Evolutionary conservation across 2,888 invertebrate species (phyloP).

Genomic region (Synanthedon andrenaeformis): DNA sequence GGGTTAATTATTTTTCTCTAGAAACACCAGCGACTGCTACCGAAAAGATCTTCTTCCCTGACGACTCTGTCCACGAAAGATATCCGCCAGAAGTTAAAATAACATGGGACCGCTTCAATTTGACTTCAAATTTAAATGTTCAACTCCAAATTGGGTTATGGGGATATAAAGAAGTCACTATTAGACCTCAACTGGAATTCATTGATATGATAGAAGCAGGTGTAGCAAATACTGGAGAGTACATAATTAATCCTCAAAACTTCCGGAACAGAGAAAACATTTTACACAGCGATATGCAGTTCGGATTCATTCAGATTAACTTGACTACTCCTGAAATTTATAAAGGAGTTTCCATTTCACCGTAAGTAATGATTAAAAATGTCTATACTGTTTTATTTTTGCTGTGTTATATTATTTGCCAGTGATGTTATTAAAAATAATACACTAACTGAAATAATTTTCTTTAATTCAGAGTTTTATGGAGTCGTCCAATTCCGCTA

Average conservation of each 20-base stretch:
- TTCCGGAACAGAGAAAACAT: slow-evolving; percentile 78
- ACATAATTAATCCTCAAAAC: slow-evolving; percentile 79
- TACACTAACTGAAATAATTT: too few species aligned
- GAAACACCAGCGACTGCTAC: slow-evolving; percentile 91
- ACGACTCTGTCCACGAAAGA: slow-evolving; percentile 78
- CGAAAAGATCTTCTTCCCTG: slow-evolving; percentile 86
- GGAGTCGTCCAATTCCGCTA: slow-evolving; percentile 92
- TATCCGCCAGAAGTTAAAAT: slow-evolving; percentile 81
- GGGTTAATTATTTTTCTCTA: slow-evolving; percentile 24
- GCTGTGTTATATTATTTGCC: background rate
- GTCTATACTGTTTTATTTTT: background rate
- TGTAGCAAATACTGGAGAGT: slow-evolving; percentile 76
- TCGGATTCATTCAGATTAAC: slow-evolving; percentile 90
- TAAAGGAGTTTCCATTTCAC: slow-evolving; percentile 74
- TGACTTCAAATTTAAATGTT: slow-evolving; percentile 83
- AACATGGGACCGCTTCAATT: slow-evolving; percentile 87
- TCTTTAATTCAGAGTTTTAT: slow-evolving; percentile 70
- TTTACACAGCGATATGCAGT: slow-evolving; percentile 79
- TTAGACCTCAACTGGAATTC: slow-evolving; percentile 82
- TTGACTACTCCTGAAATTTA: slow-evolving; percentile 80
- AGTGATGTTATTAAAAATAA: too few species aligned
- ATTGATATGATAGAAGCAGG: slow-evolving; percentile 80
- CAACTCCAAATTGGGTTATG: slow-evolving; percentile 85
- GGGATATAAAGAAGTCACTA: slow-evolving; percentile 90
- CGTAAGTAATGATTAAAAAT: slow-evolving; percentile 70